Evolutionary conservation across 2,113 vertebrate species (phyloP), one percentile per base, ranked within the genome.

Genomic region (Alethe castanea): DNA sequence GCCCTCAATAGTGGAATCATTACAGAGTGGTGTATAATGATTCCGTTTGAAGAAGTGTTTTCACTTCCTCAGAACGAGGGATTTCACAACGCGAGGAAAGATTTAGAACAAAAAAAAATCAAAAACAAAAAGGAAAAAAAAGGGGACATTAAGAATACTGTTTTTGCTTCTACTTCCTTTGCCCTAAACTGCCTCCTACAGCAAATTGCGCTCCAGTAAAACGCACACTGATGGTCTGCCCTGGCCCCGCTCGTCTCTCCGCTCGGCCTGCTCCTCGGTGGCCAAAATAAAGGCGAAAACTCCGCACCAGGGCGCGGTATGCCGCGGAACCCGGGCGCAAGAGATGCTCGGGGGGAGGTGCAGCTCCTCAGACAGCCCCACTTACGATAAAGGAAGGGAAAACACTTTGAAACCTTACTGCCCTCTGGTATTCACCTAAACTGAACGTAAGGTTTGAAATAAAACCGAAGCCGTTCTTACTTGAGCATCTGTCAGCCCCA

Each of bases 401-500:
- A 91, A 40, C 2, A 13, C 47, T 84, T 24, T 22, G 31, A 76
- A 36, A n/a, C 3, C 11, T 19, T 8, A 14, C 9, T 11, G 8
- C 6, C 23, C 11, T 3, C 31, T 14, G 11, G 12, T 42, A 85
- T 65, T 23, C 25, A 62, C 47, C 54, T 66, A 66, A 95, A 80
- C n/a, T 94, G 71, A 79, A 82, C 79, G 74, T 72, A 60, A 90
- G 50, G 12, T 31, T 45, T 57, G 42, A 90, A 87, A 86, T 54
- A 80, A 90, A 88, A 13, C 57, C 9, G 24, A 85, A 85, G 57
- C 10, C 5, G 4, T 59, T 79, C 97, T 94, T 96, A 99, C 99
- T 98, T 99, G 99, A n/a, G 99, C 99, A 11, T 99, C 99, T 2
- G 99, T 99, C 69, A 99, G 98, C 18, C 99, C 99, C 86, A 99